Base-by-base conservation (phyloP, 2,797 vertebrate species). In the Poeciliopsis turneri region DNA sequence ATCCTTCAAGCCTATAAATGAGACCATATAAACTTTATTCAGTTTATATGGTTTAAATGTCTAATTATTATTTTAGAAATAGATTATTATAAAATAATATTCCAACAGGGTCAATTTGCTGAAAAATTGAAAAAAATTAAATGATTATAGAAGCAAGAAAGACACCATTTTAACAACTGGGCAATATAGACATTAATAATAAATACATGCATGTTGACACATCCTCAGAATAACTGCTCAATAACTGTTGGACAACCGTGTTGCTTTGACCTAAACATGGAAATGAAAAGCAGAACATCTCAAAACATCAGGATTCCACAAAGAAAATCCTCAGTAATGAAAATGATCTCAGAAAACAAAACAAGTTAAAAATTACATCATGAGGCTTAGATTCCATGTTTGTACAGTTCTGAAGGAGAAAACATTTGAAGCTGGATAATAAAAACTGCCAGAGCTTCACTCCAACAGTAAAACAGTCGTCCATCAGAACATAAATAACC, bases 201-300 rank as follows among this genome's bases (percentile, higher is more conserved):
- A 15, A 46, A 46, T 46, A 46, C 13, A 46, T 46, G 12, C 45
- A 15, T 46, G 13, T 46, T 46, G 43, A 45, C 43, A 45, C 43
- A 3, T 4, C 45, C 45, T 15, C 45, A 46, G 45, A 46, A 46
- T 46, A 15, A 46, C 13, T 46, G 45, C 2, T 45, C 43, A 45
- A 13, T 45, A 45, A 45, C 43, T 45, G 11, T 9, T 51, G 49
- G 18, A 23, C 49, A 23, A 51, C 20, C 7, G 18, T 51, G 7
- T 23, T 46, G 76, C 66, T 75, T 57, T 33, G 70, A 76, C 74
- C 70, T 81, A 30, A 83, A 76, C 25, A n/a, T 70, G 57, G 57
- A 86, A 85, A 86, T 61, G 30, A 82, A 70, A 79, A 78, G 30
- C 78, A 78, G 78, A 71, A 79, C 49, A 78, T 72, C 25, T 39